Percentiles rank a stretch among this genome's conserved stretches.
These are phyloP conservation scores for Pristionchus mayeri DNA, from an alignment of 2,888 invertebrate genomes.

Conservation along the genomic window DNA sequence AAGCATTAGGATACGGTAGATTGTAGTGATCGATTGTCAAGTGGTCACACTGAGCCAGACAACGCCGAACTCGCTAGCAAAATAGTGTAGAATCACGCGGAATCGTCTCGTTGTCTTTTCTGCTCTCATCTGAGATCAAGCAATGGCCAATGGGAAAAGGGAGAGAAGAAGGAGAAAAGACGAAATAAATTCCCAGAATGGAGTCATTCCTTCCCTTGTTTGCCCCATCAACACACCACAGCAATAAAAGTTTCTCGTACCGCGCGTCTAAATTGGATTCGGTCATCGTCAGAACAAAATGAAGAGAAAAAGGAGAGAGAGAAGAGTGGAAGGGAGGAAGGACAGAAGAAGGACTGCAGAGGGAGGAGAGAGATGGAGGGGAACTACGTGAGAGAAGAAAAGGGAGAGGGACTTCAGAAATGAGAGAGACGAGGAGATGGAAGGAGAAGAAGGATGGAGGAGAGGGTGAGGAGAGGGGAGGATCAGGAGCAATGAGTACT, in stretches of 20 bases:
- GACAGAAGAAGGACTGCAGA: background rate
- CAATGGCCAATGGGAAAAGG: too few species aligned
- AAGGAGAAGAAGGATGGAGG: background rate
- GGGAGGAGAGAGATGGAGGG: background rate
- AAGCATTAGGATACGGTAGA: too few species aligned
- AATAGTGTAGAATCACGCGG: too few species aligned
- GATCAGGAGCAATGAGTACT: background rate
- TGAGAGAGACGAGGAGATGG: background rate
- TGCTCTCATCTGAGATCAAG: background rate
- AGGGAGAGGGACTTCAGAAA: background rate
- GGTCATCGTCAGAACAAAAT: background rate
- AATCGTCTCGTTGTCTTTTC: too few species aligned
- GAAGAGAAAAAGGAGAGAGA: background rate
- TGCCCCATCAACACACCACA: slow-evolving; percentile 22
- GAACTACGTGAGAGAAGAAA: slow-evolving; percentile 1
- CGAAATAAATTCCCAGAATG: too few species aligned
- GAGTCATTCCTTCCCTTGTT: background rate
- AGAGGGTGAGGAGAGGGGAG: background rate
- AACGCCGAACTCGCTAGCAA: background rate
- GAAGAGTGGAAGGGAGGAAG: too few species aligned
- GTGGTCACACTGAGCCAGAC: background rate
- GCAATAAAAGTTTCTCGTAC: slow-evolving; percentile 29
- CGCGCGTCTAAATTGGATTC: slow-evolving; percentile 21
- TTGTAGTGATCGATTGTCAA: background rate
- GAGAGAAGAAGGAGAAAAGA: too few species aligned